Evolutionary conservation across 1,140 invertebrate species (phyloP), one percentile per base, ranked within the genome.

Genomic region (Oreohelix idahoensis): DNA sequence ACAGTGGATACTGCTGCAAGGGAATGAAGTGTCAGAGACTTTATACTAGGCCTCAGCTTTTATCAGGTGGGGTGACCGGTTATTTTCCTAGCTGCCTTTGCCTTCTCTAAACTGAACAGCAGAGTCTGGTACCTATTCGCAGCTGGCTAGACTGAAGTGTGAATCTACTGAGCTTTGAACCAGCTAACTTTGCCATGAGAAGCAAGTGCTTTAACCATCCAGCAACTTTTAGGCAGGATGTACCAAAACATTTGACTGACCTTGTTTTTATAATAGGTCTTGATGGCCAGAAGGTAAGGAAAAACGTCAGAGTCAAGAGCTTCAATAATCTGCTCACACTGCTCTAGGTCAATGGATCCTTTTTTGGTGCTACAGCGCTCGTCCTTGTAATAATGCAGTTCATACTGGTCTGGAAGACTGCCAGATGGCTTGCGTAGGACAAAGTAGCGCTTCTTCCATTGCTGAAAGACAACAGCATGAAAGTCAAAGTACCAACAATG

Each of bases 371-470:
- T 94, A 90, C 96, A 96, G 87, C 95, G 95, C 89, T 95, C 95
- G 92, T 98, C 97, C 20, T 96, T 96, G 92, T 97, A 98, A 93
- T 99, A 99, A 90, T 97, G 97, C 82, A 99, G 94, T 89, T 97
- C 96, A 94, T 97, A 98, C 93, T 98, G 97, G 79, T 96, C 96
- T 77, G 97, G 97, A 86, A 98, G 94, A 90, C 98, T 96, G 84
- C 97, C 96, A 79, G 96, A 96, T 89, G 97, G 96, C 86, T 96
- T 95, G 81, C 86, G 88, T 82, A 99, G 93, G 66, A 97, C 96
- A 93, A 98, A 98, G 96, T 96, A 99, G 85, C 97, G 94, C 92
- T 95, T 95, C 90, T 97, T 95, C 97, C 97, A 98, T 94, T 97
- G 96, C 97, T 99, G 92, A 35, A 93, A 94, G 89, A 80, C 89